phyloP scores from a whole-genome alignment of 2,113 vertebrate species.

The Ailuropoda melanoleuca region DNA sequence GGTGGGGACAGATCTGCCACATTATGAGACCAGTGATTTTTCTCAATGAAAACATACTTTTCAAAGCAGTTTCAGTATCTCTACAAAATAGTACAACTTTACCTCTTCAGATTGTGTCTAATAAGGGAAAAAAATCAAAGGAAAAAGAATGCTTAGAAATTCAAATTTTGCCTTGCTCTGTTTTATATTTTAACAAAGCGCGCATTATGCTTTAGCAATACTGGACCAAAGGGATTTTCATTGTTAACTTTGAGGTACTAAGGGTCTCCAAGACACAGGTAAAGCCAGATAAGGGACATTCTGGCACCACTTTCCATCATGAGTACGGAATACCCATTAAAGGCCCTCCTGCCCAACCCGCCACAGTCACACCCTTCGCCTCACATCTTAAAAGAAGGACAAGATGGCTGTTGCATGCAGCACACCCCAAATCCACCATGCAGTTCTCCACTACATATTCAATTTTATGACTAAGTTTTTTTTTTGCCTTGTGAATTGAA shows the following conservation, averaged over 20 bases:
- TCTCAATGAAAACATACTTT: neutral
- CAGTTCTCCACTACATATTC: no score
- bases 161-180: neutral
- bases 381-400: neutral
- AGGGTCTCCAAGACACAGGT: neutral
- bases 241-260: neutral
- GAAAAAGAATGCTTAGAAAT: neutral
- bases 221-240: neutral
- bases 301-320: neutral
- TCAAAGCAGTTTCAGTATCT: neutral
- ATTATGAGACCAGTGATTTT: neutral
- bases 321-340: neutral
- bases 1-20: neutral
- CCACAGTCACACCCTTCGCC: neutral
- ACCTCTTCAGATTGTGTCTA: neutral
- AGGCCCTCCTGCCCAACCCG: neutral
- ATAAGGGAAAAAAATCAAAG: neutral
- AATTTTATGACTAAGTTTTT: no score
- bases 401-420: no score
- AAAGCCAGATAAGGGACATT: neutral
- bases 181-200: neutral
- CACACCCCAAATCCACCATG: no score
- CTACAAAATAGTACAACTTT: neutral
- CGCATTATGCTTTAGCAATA: neutral
- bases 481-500: no score